Base-by-base conservation (phyloP, 2,888 invertebrate species). In the Chamaedrilus cognettii region DNA sequence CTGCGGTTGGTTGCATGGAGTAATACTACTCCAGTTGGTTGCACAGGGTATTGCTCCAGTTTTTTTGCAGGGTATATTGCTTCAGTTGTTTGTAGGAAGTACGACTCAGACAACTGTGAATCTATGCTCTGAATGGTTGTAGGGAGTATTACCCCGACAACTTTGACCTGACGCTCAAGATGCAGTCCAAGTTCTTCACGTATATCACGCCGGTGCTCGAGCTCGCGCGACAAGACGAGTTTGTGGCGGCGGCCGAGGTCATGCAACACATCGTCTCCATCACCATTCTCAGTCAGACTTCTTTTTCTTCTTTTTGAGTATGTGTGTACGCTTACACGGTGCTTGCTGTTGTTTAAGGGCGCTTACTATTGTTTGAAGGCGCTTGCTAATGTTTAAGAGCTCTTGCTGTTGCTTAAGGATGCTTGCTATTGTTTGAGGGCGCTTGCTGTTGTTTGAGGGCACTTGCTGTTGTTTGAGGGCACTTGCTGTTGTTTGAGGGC, bases 141-240 rank as follows among this genome's bases (percentile, higher is more conserved):
- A 66, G 61, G 26, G 28, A 51, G 32, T 65, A 58, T 33, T 70
- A 70, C 50, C 67, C 67, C 11, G 67, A 70, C 32, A 67, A 51
- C 42, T 67, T 35, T 26, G 67, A 70, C 34, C 30, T 64, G 23
- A 51, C 51, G 26, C 56, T 60, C 52, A 70, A 70, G 62, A 58
- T 60, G 30, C 57, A 67, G n/a, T 56, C 70, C 2, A 64, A 65
- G 52, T 60, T 70, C 51, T 65, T 57, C 23, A 52, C 58, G 35
- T 70, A 67, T 55, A 34, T 70, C 30, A 33, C 55, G 19, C 64
- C 68, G 23, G 65, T 62, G 15, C 64, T 70, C 19, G 64, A 67
- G 23, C 42, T 70, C 35, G 67, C 61, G n/a, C 23, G 65, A 51
- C 57, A 65, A 32, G 65, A 64, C 23, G 64, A 70, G 55, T 34